These are phyloP conservation scores for Liodrosophila aerea DNA, from an alignment of 2,888 invertebrate genomes.

Conservation along the genomic window DNA sequence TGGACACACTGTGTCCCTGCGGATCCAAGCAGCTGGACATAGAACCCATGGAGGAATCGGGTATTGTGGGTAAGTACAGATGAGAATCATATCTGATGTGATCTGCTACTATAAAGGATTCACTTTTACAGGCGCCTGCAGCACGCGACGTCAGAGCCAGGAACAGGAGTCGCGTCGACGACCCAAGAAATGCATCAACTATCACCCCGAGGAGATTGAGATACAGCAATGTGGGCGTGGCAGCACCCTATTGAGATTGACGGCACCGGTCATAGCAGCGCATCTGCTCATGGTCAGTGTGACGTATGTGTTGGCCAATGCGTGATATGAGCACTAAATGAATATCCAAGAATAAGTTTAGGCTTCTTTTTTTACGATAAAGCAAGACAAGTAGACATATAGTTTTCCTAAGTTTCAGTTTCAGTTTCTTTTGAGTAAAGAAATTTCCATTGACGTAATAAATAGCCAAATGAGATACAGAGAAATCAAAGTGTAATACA, in stretches of 20 bases:
- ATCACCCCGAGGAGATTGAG: conserved; percentile 91
- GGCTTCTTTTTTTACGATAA: neutral
- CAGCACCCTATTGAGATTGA: conserved; percentile 70
- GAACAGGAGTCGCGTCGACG: conserved; percentile 89
- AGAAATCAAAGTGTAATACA: conserved; percentile 17
- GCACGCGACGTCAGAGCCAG: conserved; percentile 84
- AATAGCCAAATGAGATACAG: conserved; percentile 29
- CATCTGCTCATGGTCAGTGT: conserved; percentile 79
- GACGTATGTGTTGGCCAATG: conserved; percentile 78
- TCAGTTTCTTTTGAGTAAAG: conserved; percentile 3
- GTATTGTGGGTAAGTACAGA: conserved; percentile 82
- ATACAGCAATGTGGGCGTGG: conserved; percentile 82
- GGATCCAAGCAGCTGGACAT: conserved; percentile 93
- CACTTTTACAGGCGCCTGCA: conserved; percentile 82
- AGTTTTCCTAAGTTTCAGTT: conserved; percentile 17
- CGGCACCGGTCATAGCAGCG: conserved; percentile 73
- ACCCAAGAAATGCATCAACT: conserved; percentile 92
- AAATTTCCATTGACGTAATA: conserved; percentile 11
- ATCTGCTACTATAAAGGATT: no score
- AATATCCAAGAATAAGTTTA: conserved; percentile 9
- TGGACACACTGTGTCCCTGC: conserved; percentile 94
- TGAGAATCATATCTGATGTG: no score
- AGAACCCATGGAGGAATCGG: conserved; percentile 87
- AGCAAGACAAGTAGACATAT: neutral
- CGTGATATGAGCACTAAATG: conserved; percentile 80